Conservation (phyloP, 2,113 vertebrate species). For the Cromileptes altivelis region DNA sequence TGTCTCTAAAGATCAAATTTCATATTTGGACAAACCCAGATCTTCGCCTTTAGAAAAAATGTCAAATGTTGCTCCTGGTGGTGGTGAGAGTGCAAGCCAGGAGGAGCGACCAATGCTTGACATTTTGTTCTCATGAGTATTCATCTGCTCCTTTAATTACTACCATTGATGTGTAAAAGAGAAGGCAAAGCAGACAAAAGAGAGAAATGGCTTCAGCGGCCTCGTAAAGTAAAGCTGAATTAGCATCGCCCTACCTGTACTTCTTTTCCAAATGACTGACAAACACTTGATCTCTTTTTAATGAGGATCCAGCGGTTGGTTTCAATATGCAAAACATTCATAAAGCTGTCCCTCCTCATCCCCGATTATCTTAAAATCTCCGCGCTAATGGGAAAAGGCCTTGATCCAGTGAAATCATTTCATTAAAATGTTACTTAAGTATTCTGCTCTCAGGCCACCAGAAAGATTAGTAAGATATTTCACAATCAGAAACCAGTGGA, state of each 20-base stretch:
- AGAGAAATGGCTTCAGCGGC: not conserved
- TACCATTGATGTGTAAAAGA: constrained; percentile 40
- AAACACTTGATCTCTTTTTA: constrained; percentile 54
- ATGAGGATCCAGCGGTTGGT: constrained; percentile 39
- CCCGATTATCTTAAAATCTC: constrained; percentile 72
- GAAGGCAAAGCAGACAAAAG: constrained; percentile 6
- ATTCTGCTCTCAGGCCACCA: constrained; percentile 35
- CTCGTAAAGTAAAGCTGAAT: not conserved
- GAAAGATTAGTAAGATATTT: constrained; percentile 52
- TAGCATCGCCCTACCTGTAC: not conserved
- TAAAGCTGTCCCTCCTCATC: constrained; percentile 36
- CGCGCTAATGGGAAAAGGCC: constrained; percentile 22
- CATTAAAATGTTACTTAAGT: constrained; percentile 56
- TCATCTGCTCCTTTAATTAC: constrained; percentile 56
- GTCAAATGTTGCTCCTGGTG: constrained; percentile 70
- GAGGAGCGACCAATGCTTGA: constrained; percentile 47
- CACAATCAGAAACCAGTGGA: constrained; percentile 56
- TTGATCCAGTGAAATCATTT: constrained; percentile 46
- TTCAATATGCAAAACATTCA: constrained; percentile 57
- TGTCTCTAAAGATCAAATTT: constrained; percentile 61
- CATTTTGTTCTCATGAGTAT: constrained; percentile 73
- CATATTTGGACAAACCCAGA: constrained; percentile 57
- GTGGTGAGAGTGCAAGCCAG: constrained; percentile 19
- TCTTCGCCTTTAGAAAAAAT: constrained; percentile 65
- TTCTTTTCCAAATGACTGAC: constrained; percentile 4